Conservation (phyloP, 1,140 invertebrate genomes). For the Anastatus disparis region DNA sequence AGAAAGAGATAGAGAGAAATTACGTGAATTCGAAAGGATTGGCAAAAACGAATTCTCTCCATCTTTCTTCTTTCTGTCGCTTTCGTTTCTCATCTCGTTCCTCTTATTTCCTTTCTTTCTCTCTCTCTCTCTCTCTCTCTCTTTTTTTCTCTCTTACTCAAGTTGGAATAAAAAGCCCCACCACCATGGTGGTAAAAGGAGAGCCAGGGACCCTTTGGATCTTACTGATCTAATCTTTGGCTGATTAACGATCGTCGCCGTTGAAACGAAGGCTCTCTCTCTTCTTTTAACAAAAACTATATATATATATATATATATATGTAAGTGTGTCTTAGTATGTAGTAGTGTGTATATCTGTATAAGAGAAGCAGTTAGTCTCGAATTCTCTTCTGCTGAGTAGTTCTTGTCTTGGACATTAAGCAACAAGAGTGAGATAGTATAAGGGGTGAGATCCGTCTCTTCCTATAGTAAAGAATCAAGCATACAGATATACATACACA, state of each 20-base stretch:
- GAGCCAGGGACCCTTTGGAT: constrained; percentile 51
- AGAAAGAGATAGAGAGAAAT: constrained; percentile 7
- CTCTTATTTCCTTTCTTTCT: constrained; percentile 31
- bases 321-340: not conserved
- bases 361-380: constrained; percentile 49
- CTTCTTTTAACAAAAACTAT: too few species aligned
- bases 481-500: too few species aligned
- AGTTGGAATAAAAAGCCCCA: not conserved
- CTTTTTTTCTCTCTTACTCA: not conserved
- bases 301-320: too few species aligned
- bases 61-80: constrained; percentile 37
- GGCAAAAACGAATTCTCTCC: constrained; percentile 47
- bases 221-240: constrained; percentile 61
- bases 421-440: too few species aligned
- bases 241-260: constrained; percentile 61
- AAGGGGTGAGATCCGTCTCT: too few species aligned
- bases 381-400: constrained; percentile 41
- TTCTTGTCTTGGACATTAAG: constrained; percentile 6
- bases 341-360: constrained; percentile 43
- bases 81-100: constrained; percentile 8
- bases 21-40: constrained; percentile 52
- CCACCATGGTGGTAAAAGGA: constrained; percentile 45
- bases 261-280: not conserved
- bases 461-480: too few species aligned
- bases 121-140: constrained; percentile 26